These are phyloP conservation scores for Solen grandis DNA, from an alignment of 1,140 invertebrate species.

Conservation along the genomic window DNA sequence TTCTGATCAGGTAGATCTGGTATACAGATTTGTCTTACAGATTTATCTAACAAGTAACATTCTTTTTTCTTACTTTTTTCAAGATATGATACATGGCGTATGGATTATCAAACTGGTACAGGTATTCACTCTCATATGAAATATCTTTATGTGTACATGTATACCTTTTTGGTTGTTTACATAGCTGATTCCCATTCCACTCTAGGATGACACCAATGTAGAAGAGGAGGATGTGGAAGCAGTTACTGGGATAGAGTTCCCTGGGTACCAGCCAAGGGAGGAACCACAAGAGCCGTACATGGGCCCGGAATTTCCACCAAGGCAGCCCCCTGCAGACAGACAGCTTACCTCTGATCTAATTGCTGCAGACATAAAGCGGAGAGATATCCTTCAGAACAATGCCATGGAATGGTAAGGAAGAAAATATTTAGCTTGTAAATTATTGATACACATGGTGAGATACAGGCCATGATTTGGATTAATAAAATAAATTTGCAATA, in stretches of 20 bases:
- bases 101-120: no score
- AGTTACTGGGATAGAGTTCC: slow-evolving; percentile 71
- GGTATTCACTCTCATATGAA: no score
- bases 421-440: neutral
- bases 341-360: slow-evolving; percentile 69
- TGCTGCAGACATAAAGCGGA: slow-evolving; percentile 70
- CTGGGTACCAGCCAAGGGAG: slow-evolving; percentile 69
- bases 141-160: no score
- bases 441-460: no score
- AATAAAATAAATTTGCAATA: no score
- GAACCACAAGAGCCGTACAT: slow-evolving; percentile 49
- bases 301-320: slow-evolving; percentile 65
- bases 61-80: no score
- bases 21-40: no score
- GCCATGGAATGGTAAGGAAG: slow-evolving; percentile 72
- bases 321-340: slow-evolving; percentile 49
- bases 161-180: no score
- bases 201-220: slow-evolving; percentile 54
- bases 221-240: slow-evolving; percentile 62
- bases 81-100: no score
- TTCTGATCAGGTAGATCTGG: no score
- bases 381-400: slow-evolving; percentile 71
- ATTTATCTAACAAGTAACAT: no score
- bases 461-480: no score
- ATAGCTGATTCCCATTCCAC: neutral